Percentiles rank a stretch among this genome's conserved stretches.
Conservation (phyloP, 1,140 invertebrate genomes). For the Saxidomus purpurata region DNA sequence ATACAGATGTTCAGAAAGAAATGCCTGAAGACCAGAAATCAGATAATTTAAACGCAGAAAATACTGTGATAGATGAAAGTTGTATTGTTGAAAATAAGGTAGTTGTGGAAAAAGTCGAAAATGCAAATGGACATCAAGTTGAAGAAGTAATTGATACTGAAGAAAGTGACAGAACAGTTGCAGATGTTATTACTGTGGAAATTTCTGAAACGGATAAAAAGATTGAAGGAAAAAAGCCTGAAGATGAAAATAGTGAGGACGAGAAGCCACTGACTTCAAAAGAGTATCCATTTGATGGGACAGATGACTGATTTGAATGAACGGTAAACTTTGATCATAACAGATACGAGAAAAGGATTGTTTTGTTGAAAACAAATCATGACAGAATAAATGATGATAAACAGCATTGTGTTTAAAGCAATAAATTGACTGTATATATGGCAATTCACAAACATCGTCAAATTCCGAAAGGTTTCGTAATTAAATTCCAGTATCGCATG, state of each 20-base stretch:
- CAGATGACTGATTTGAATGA: background rate
- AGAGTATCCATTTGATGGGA: slow-evolving; percentile 39
- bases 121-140: background rate
- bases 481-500: too few relatives aligned
- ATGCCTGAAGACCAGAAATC: background rate
- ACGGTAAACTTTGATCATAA: too few relatives aligned
- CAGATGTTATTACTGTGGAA: slow-evolving; percentile 52
- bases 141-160: background rate
- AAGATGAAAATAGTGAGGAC: slow-evolving; percentile 3
- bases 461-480: too few relatives aligned
- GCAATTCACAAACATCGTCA: too few relatives aligned
- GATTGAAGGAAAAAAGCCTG: background rate
- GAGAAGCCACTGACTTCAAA: slow-evolving; percentile 52
- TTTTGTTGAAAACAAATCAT: too few relatives aligned
- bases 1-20: background rate
- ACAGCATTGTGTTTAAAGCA: too few relatives aligned
- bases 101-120: background rate
- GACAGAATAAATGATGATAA: too few relatives aligned
- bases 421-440: too few relatives aligned
- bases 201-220: slow-evolving; percentile 59
- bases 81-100: background rate
- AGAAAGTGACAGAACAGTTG: background rate
- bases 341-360: too few relatives aligned
- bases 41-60: background rate
- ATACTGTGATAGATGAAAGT: background rate